Evolutionary conservation across 2,797 vertebrate genomes (phyloP), one percentile per base, ranked within the genome.

Genomic region (Clarias platycephalus): DNA sequence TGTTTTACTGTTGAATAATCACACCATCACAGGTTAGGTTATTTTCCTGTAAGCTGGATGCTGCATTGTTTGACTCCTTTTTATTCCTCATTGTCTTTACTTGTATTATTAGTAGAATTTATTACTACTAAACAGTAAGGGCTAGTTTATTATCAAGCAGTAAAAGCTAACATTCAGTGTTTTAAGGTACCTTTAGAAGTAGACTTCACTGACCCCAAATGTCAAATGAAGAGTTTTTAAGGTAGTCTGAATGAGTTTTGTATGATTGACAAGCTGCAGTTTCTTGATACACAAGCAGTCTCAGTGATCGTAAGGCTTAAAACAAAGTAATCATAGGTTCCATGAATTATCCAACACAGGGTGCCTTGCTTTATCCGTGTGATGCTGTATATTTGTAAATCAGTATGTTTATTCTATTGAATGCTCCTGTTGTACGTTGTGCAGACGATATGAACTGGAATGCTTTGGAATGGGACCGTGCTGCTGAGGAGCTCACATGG

Each of bases 391-490:
- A 22, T 62, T 40, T 37, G 0, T 63, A 60, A 78, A 26, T 60
- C 68, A 71, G 18, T 10, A 12, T 37, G 10, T 58, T 78, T 1
- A 18, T 64, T 44, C 9, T 16, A 15, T 58, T 22, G 15, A 53
- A 15, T 71, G 68, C 15, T 49, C 9, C 26, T 31, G 24, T 1
- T 88, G 10, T 22, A 5, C 5, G 79, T 9, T 44, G 1, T 87
- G 34, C 88, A 99, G 98, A 99, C 93, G 98, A 99, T 90, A 98
- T 99, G 97, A 99, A 99, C 88, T 99, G 98, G 98, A 99, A 99
- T 87, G 98, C 98, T 84, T 91, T 99, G 91, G 98, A 99, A 90
- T 99, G 98, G 98, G 98, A 99, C 91, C 94, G 98, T 91, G 98
- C 98, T 34, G 98, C 98, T 12, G 98, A 99, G 91, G 98, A 99